Evolutionary conservation across 2,797 vertebrate species (phyloP), one percentile per base, ranked within the genome.

Genomic region (Paratrypauchen microcephalus): DNA sequence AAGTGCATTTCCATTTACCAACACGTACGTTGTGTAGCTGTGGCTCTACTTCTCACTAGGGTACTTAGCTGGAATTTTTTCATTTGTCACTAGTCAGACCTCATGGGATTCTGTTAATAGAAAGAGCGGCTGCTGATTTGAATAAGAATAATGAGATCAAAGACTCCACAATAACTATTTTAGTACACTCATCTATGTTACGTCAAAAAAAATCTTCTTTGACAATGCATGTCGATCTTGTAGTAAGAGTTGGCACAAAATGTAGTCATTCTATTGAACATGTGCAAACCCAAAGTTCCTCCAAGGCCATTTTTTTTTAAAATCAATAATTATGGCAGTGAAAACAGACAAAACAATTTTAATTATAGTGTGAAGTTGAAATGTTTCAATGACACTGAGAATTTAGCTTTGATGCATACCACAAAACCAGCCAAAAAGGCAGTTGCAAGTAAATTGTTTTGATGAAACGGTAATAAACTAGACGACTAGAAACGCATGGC

Each of bases 361-460:
- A 45, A 45, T 45, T 45, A 55, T 65, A 54, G 68, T 69, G 72
- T 68, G 65, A 82, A 82, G 81, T 74, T 21, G 45, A 19, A 63
- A 75, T 82, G 54, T 36, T 36, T 9, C 61, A 68, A 45, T 52
- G 48, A 64, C 52, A 54, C 41, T 70, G 28, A 4, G 26, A 1
- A 28, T 65, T 28, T 48, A 2, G 15, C 69, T 79, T 66, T 45
- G 2, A 5, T 12, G 30, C 8, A 0, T 2, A 19, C 24, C 6
- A 48, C 24, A 26, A 48, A 65, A 28, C 8, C 18, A 48, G 50
- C 23, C 13, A 48, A 50, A 26, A 24, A n/a, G n/a, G n/a, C n/a
- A n/a, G n/a, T n/a, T n/a, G 7, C 8, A 16, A 26, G n/a, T 52
- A 45, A 4, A 45, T 4, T 13, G n/a, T 18, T 60, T 61, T 61